Conservation (phyloP, 2,797 vertebrate genomes). For the Muraenolepis orangiensis region DNA sequence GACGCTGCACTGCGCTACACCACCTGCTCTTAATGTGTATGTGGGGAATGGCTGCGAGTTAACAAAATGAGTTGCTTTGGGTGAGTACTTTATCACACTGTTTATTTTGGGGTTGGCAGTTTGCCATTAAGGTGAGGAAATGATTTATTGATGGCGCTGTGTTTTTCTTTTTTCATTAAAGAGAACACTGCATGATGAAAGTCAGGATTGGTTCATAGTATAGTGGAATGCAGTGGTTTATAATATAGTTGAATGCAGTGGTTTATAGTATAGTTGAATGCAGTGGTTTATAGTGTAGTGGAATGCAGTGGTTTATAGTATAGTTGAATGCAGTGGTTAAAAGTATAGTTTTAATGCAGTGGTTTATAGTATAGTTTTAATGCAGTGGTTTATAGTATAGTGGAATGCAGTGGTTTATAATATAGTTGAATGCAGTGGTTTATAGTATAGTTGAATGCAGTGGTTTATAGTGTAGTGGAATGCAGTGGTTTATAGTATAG, state of each 20-base stretch:
- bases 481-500: neutral
- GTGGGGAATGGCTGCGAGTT: conserved; percentile 52
- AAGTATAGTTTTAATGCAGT: too few species aligned
- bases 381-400: conserved; percentile 2
- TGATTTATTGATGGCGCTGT: too few species aligned
- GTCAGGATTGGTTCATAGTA: neutral
- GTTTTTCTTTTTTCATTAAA: too few species aligned
- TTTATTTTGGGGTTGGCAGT: neutral
- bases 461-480: neutral
- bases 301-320: too few species aligned
- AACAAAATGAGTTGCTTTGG: conserved; percentile 81
- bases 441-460: too few species aligned
- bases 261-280: too few species aligned
- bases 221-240: conserved; percentile 21
- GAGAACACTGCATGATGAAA: neutral
- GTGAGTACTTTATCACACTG: conserved; percentile 70
- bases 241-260: too few species aligned
- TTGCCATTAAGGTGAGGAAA: too few species aligned
- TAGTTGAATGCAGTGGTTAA: too few species aligned
- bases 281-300: too few species aligned
- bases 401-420: conserved; percentile 20
- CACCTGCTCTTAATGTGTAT: conserved; percentile 22
- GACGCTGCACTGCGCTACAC: conserved; percentile 12
- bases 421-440: neutral
- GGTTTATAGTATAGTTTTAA: too few species aligned